Base-by-base conservation (phyloP, 2,797 vertebrate genomes). In the Enteromius afrohamiltoni region DNA sequence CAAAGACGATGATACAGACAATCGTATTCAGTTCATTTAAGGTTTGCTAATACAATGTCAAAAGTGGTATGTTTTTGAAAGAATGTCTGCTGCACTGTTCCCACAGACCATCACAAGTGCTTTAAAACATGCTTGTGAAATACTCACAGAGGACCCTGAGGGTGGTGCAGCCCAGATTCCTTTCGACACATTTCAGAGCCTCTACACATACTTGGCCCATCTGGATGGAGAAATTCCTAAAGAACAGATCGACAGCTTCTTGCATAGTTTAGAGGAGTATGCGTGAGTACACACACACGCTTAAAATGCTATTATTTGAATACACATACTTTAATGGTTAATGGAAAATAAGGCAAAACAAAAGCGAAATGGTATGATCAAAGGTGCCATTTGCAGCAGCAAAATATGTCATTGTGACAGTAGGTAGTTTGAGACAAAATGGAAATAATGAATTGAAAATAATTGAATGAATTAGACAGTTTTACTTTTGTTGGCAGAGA, bases 101-200 rank as follows among this genome's bases (percentile, higher is more conserved):
- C 65, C 29, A 65, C 84, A 98, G 97, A 94, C 92, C 0, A 90
- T 98, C 26, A 82, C 89, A 77, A 93, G 92, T 2, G 94, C 97
- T 1, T 88, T 98, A 91, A 97, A 95, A 88, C 86, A 94, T 23
- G 93, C 95, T 40, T 98, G 97, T 0, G 95, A 98, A 92, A 96
- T 98, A 89, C 93, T 98, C 84, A 97, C 95, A 0, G 71, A 88
- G 0, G 96, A 97, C 58, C 94, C 95, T 0, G 95, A 96, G 42
- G 96, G 96, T 0, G 95, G 95, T 31, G 90, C 95, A 0, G 94
- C 96, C 0, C 92, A 88, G 4, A 92, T 99, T 88, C 94, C 96
- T 0, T 96, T 96, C 0, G 71, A 91, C 76, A 96, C 90, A 0
- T 98, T 97, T 81, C 85, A 86, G 0, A 91, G 87, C 45, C 89